Percentiles rank a stretch among this genome's conserved stretches.
phyloP scores from a whole-genome alignment of 92 coral and sea anemone species.

The Siderastrea radians region DNA sequence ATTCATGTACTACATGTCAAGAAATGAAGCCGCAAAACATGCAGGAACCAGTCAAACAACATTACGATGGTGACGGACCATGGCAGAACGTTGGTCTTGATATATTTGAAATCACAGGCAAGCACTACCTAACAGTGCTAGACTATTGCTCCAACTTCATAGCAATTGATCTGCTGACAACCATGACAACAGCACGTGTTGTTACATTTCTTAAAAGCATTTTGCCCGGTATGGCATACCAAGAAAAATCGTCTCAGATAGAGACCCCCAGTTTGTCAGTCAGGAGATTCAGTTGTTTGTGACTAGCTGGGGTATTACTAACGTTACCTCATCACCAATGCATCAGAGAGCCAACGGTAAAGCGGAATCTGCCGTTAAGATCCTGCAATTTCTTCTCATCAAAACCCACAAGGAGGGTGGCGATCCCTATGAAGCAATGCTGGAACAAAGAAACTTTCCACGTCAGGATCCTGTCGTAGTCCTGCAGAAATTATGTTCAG shows the following conservation, averaged over 20 bases:
- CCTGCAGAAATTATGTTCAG: too few species aligned
- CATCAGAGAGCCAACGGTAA: too few species aligned
- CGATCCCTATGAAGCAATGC: background rate
- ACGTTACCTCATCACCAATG: too few species aligned
- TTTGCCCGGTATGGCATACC: too few species aligned
- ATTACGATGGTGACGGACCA: conserved; percentile 43
- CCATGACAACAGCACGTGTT: too few species aligned
- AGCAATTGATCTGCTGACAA: conserved; percentile 33
- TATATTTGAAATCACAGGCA: conserved; percentile 45
- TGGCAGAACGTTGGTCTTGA: conserved; percentile 61
- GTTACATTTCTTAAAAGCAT: too few species aligned
- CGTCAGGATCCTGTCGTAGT: too few species aligned
- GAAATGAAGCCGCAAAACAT: conserved; percentile 38
- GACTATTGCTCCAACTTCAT: conserved; percentile 42
- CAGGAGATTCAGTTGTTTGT: too few species aligned
- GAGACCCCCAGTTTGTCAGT: too few species aligned
- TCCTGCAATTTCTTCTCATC: background rate
- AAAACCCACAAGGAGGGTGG: background rate
- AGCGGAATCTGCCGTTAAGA: too few species aligned
- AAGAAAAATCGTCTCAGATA: too few species aligned
- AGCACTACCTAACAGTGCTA: conserved; percentile 32
- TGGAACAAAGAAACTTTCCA: too few species aligned
- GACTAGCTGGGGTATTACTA: background rate
- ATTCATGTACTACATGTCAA: conserved; percentile 42
- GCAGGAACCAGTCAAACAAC: conserved; percentile 55